Evolutionary conservation across 2,797 vertebrate species (phyloP).

Genomic region (Stomatorhinus walkeri): DNA sequence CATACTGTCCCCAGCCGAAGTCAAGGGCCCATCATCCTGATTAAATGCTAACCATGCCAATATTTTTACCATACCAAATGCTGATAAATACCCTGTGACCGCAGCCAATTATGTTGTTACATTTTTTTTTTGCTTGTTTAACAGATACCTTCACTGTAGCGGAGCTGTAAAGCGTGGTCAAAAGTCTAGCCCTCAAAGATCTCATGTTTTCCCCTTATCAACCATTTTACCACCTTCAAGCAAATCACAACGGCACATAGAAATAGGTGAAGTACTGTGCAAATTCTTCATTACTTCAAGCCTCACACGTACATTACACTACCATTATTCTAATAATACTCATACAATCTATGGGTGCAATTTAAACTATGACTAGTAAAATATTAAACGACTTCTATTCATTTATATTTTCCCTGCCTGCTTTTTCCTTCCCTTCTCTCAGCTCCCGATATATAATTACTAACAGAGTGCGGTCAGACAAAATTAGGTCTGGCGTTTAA

Average conservation of each 20-base stretch:
- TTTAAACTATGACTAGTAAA: background rate
- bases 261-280: background rate
- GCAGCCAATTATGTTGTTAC: slow-evolving; percentile 7
- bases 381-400: background rate
- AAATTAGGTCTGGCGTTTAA: background rate
- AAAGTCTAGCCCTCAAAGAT: background rate
- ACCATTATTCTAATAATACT: background rate
- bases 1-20: background rate
- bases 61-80: slow-evolving; percentile 17
- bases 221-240: background rate
- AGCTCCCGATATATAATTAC: background rate
- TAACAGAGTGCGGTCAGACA: background rate
- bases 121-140: background rate
- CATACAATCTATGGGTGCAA: background rate
- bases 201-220: background rate
- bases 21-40: background rate
- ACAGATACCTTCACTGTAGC: background rate
- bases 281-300: background rate
- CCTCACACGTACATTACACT: background rate
- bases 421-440: background rate
- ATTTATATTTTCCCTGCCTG: background rate
- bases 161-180: background rate
- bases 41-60: background rate
- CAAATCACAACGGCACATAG: background rate
- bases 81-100: background rate